Conservation (phyloP, 1,140 invertebrate species). For the Ips nitidus region DNA sequence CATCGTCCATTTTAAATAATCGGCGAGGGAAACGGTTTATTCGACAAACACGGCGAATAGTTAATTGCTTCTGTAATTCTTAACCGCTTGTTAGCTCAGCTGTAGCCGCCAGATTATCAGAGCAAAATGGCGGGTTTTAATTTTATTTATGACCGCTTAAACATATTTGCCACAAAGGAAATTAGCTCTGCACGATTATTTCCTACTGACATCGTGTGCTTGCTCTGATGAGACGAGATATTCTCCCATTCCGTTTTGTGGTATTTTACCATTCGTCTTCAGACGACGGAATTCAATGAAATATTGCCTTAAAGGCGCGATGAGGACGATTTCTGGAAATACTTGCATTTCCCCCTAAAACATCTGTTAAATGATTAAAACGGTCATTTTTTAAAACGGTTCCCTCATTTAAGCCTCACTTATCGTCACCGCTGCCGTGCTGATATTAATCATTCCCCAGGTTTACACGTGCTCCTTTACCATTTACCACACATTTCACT, state of each 20-base stretch:
- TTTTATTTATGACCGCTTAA: slow-evolving; percentile 23
- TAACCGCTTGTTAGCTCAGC: slow-evolving; percentile 22
- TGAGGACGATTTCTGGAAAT: background rate
- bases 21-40: too few species aligned
- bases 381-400: slow-evolving; percentile 7
- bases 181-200: too few species aligned
- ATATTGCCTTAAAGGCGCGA: too few species aligned
- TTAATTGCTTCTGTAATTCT: slow-evolving; percentile 29
- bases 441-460: slow-evolving; percentile 16
- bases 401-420: slow-evolving; percentile 15
- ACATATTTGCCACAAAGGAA: background rate
- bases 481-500: background rate
- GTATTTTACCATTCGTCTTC: too few species aligned
- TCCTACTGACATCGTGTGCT: too few species aligned
- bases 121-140: slow-evolving; percentile 17
- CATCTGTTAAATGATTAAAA: slow-evolving; percentile 15
- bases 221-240: too few species aligned
- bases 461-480: slow-evolving; percentile 13
- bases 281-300: too few species aligned
- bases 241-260: too few species aligned
- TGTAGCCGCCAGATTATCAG: slow-evolving; percentile 23
- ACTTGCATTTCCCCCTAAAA: slow-evolving; percentile 10
- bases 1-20: too few species aligned
- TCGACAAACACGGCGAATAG: slow-evolving; percentile 20
- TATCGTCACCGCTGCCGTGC: slow-evolving; percentile 9